Evolutionary conservation across 2,797 vertebrate genomes (phyloP).

Genomic region (Pygocentrus nattereri): DNA sequence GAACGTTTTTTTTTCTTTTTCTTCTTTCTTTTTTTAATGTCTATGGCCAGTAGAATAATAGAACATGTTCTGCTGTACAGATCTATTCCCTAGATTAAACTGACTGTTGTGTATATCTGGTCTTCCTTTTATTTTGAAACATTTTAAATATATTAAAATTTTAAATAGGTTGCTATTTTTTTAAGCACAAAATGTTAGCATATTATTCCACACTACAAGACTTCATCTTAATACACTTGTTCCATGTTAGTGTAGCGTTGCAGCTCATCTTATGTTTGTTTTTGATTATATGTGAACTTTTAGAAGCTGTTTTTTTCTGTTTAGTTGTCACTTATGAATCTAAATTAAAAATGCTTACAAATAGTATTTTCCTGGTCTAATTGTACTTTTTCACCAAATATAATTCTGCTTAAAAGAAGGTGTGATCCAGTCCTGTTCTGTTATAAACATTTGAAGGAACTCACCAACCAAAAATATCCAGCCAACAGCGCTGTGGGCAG

Average conservation of each 20-base stretch:
- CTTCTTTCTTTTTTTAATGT: constrained; percentile 69
- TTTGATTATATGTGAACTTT: constrained; percentile 79
- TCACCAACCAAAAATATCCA: too few species aligned
- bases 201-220: constrained; percentile 77
- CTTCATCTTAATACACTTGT: constrained; percentile 69
- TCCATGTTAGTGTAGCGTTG: constrained; percentile 71
- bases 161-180: constrained; percentile 90
- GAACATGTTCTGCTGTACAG: constrained; percentile 82
- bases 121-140: constrained; percentile 85
- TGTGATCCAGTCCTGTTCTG: too few species aligned
- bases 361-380: constrained; percentile 50
- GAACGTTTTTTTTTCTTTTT: constrained; percentile 64
- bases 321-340: constrained; percentile 77
- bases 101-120: constrained; percentile 90
- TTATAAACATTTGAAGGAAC: too few species aligned
- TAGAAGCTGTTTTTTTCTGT: constrained; percentile 74
- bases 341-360: constrained; percentile 78
- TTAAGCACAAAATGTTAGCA: constrained; percentile 80
- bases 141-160: constrained; percentile 92
- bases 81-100: constrained; percentile 79
- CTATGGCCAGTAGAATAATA: constrained; percentile 81
- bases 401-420: too few species aligned
- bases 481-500: too few species aligned
- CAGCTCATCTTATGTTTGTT: constrained; percentile 61
- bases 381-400: not conserved